phyloP scores from a whole-genome alignment of 2,888 invertebrate genomes.

The Eupeodes luniger region DNA sequence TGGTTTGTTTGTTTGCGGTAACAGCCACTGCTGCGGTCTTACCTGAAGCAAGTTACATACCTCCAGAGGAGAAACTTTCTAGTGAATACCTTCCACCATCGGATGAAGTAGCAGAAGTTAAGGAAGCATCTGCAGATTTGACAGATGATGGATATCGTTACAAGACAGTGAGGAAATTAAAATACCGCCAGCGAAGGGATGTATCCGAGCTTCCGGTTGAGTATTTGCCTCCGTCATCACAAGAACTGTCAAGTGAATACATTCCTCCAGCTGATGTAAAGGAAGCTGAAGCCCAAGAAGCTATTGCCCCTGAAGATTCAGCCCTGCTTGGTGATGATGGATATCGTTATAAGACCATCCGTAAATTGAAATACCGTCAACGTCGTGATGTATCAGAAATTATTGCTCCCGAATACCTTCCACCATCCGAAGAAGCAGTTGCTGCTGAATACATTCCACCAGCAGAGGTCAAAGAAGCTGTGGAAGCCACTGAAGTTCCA shows the following conservation, averaged over 20 bases:
- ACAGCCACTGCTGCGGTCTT: constrained; percentile 56
- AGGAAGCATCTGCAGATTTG: constrained; percentile 56
- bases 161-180: constrained; percentile 35
- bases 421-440: too few species aligned
- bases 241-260: constrained; percentile 18
- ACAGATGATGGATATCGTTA: constrained; percentile 59
- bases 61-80: constrained; percentile 53
- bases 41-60: constrained; percentile 55
- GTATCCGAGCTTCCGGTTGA: constrained; percentile 29
- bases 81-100: constrained; percentile 78
- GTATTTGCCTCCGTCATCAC: constrained; percentile 55
- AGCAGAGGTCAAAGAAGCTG: constrained; percentile 10
- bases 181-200: constrained; percentile 53
- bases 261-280: constrained; percentile 28
- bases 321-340: constrained; percentile 81
- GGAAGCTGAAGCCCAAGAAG: neutral
- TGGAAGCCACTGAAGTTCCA: constrained; percentile 63
- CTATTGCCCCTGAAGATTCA: constrained; percentile 64
- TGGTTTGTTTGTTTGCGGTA: constrained; percentile 61
- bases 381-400: constrained; percentile 80
- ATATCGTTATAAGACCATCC: constrained; percentile 62
- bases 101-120: constrained; percentile 67
- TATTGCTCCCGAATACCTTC: constrained; percentile 18
- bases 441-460: neutral
- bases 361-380: constrained; percentile 77